phyloP scores from a whole-genome alignment of 1,140 invertebrate species.

The Diorhabda elongata region DNA sequence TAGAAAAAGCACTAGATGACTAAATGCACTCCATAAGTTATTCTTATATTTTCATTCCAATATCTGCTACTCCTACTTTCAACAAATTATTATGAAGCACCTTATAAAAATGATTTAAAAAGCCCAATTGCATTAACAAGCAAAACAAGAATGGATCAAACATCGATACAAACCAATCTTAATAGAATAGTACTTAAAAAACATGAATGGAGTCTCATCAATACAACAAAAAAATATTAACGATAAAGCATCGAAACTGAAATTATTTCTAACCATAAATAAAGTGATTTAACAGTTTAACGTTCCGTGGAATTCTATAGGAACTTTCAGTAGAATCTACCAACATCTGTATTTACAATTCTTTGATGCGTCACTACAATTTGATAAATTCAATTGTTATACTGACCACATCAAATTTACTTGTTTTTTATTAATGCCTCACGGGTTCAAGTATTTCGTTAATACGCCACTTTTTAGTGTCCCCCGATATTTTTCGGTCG shows the following conservation, averaged over 20 bases:
- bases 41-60: no score
- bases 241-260: slow-evolving; percentile 9
- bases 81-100: no score
- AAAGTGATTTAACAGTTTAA: slow-evolving; percentile 16
- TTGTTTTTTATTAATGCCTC: background rate
- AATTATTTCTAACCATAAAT: slow-evolving; percentile 15
- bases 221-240: background rate
- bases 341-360: slow-evolving; percentile 6
- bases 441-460: background rate
- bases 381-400: slow-evolving; percentile 4
- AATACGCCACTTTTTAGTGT: background rate
- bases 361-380: background rate
- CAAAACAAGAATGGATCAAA: no score
- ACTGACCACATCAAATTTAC: slow-evolving; percentile 1
- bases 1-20: no score
- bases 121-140: no score
- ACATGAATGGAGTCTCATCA: no score
- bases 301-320: slow-evolving; percentile 9
- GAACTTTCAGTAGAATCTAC: slow-evolving; percentile 4
- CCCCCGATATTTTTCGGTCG: no score
- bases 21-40: no score
- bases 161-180: no score
- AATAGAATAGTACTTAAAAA: no score
- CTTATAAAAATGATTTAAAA: no score
- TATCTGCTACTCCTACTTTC: no score